Evolutionary conservation across 2,888 invertebrate genomes (phyloP).

Genomic region (Heteropelma amictum): DNA sequence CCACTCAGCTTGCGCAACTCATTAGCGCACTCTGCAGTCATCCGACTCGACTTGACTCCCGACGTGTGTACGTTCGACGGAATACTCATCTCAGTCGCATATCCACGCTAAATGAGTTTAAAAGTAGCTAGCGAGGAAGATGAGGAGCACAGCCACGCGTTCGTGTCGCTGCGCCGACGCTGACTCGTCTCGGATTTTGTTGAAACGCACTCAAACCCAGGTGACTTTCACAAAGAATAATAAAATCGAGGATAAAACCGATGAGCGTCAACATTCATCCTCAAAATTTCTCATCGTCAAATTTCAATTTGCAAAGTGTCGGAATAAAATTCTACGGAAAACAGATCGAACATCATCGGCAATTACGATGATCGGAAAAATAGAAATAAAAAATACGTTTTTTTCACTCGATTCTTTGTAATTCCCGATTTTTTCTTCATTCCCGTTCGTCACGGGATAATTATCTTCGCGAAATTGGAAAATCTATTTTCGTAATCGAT

Average conservation of each 20-base stretch:
- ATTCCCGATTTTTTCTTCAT: no score
- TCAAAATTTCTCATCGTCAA: no score
- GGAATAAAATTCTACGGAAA: no score
- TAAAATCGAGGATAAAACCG: no score
- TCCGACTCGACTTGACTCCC: constrained; percentile 64
- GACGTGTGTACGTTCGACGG: constrained; percentile 40
- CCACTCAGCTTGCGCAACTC: constrained; percentile 67
- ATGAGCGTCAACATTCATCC: no score
- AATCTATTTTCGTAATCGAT: background rate
- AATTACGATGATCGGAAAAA: no score
- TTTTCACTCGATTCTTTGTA: no score
- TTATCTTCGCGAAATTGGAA: background rate
- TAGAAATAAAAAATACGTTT: no score
- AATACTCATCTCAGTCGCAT: constrained; percentile 34
- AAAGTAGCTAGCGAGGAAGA: constrained; percentile 38
- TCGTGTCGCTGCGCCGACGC: background rate
- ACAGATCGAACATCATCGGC: no score
- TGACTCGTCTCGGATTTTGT: constrained; percentile 1
- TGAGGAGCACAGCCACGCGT: background rate
- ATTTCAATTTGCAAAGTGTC: no score
- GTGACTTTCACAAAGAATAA: no score
- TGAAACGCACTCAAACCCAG: no score
- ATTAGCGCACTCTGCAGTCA: constrained; percentile 67
- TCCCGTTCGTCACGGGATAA: background rate
- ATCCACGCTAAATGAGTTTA: constrained; percentile 51